Evolutionary conservation across 2,888 invertebrate genomes (phyloP).

Genomic region (Exephanes ischioxanthus): DNA sequence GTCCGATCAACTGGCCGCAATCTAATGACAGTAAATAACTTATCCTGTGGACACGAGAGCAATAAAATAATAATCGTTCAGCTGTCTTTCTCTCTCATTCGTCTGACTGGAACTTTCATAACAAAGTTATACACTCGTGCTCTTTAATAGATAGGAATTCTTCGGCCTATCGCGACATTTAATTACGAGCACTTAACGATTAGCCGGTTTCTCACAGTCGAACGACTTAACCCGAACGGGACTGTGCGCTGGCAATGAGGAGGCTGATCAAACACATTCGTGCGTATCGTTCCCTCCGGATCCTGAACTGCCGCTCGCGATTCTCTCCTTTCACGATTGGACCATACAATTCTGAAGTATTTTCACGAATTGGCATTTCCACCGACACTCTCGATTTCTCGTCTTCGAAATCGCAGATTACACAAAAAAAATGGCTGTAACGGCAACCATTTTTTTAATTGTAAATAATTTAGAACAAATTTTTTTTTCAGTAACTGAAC

Average conservation of each 20-base stretch:
- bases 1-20: conserved; percentile 4
- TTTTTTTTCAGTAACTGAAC: not conserved
- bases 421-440: not conserved
- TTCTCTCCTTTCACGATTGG: conserved; percentile 43
- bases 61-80: conserved; percentile 39
- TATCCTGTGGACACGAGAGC: conserved; percentile 3
- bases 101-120: conserved; percentile 21
- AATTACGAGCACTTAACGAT: conserved; percentile 71
- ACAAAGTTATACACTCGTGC: conserved; percentile 19
- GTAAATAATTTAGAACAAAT: not conserved
- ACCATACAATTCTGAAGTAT: conserved; percentile 46
- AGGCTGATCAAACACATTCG: conserved; percentile 43
- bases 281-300: conserved; percentile 29
- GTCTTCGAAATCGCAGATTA: conserved; percentile 4
- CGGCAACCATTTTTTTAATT: not conserved
- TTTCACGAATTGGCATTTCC: conserved; percentile 53
- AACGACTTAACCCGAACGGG: conserved; percentile 53
- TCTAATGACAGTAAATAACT: conserved; percentile 34
- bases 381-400: conserved; percentile 11
- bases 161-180: conserved; percentile 72
- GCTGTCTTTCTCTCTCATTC: not conserved
- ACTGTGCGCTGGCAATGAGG: conserved; percentile 49
- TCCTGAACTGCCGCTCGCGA: conserved; percentile 36
- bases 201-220: conserved; percentile 66
- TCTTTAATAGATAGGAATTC: conserved; percentile 71